Conservation (phyloP, 2,797 vertebrate species). For the Sibirionetta formosa region DNA sequence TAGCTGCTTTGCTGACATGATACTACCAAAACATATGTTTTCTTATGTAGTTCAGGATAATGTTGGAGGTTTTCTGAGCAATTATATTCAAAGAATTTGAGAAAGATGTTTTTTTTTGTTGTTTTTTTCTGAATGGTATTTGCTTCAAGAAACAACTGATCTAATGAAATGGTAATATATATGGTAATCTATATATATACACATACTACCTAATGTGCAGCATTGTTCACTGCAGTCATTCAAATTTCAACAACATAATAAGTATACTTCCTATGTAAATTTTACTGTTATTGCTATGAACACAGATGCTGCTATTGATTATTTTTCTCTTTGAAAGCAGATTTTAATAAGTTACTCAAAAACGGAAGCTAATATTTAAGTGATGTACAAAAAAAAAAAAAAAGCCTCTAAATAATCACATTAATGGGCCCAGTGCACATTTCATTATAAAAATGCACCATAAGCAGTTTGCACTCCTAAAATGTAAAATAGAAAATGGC, state of each 20-base stretch:
- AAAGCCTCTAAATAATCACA: not conserved
- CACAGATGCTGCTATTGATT: constrained; percentile 6
- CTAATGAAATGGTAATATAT: not conserved
- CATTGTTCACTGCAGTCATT: not conserved
- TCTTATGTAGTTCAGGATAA: not conserved
- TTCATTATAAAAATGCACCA: constrained; percentile 50
- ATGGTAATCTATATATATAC: not conserved
- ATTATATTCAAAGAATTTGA: not conserved
- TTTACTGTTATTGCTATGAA: constrained; percentile 9
- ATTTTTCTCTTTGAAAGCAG: not conserved
- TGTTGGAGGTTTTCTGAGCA: constrained; percentile 1
- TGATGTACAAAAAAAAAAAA: constrained; percentile 11
- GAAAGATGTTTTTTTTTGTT: not conserved
- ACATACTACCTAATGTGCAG: not conserved
- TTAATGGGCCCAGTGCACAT: constrained; percentile 10
- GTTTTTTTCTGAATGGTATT: constrained; percentile 5
- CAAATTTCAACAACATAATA: not conserved
- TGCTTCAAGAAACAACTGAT: not conserved
- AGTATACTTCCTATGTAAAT: not conserved
- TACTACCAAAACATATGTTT: not conserved
- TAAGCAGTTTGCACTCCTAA: constrained; percentile 47
- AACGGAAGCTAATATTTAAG: constrained; percentile 33
- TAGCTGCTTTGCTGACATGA: constrained; percentile 28
- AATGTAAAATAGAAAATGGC: constrained; percentile 24
- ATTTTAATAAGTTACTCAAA: constrained; percentile 47